Evolutionary conservation across 2,888 invertebrate species (phyloP).

Genomic region (Conus canariensis): DNA sequence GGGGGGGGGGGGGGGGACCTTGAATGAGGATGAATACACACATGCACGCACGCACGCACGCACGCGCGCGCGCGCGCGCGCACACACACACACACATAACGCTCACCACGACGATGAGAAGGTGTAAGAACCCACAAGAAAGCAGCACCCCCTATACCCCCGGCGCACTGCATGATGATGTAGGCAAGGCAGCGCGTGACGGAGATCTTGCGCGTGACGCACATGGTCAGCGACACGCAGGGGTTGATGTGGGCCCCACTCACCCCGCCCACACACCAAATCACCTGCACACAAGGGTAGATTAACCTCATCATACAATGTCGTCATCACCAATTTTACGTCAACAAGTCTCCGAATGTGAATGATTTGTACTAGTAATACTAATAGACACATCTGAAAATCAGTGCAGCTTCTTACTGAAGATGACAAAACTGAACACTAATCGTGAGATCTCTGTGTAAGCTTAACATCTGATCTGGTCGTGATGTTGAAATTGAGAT

Average conservation of each 20-base stretch:
- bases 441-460: no score
- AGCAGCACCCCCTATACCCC: conserved; percentile 93
- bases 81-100: background rate
- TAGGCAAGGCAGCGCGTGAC: conserved; percentile 84
- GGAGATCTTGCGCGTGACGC: conserved; percentile 87
- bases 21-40: background rate
- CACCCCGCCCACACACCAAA: conserved; percentile 90
- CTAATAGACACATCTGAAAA: no score
- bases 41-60: background rate
- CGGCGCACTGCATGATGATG: conserved; percentile 94
- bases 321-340: no score
- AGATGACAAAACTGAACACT: no score
- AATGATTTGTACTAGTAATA: no score
- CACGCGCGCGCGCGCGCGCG: background rate
- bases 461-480: no score
- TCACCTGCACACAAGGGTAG: conserved; percentile 79
- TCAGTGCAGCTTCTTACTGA: no score
- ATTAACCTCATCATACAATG: no score
- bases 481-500: no score
- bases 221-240: conserved; percentile 92
- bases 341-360: no score
- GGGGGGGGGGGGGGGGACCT: no score
- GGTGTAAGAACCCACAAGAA: conserved; percentile 86
- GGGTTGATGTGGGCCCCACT: conserved; percentile 96
- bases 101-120: conserved; percentile 19